Conservation (phyloP, 2,797 vertebrate genomes). For the Eidolon dupreanum region DNA sequence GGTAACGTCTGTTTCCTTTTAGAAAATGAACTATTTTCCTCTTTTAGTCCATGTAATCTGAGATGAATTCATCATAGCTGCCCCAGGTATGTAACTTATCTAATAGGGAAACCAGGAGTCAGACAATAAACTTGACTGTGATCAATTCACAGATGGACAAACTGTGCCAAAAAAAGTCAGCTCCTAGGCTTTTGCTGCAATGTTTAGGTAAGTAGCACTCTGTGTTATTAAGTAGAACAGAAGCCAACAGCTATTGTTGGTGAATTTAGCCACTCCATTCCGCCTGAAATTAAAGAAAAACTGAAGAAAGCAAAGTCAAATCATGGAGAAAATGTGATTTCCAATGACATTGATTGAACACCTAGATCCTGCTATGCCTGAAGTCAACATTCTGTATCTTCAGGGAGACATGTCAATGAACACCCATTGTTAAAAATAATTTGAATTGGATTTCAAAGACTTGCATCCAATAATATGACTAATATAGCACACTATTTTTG, state of each 20-base stretch:
- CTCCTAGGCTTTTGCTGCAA: not conserved
- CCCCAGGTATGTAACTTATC: not conserved
- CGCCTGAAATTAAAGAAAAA: not conserved
- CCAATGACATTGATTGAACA: not conserved
- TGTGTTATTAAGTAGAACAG: not conserved
- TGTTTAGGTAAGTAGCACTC: not conserved
- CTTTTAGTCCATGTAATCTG: not conserved
- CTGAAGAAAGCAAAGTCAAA: not conserved
- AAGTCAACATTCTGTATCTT: not conserved
- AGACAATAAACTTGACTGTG: not conserved
- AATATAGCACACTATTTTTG: not conserved
- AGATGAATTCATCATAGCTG: not conserved
- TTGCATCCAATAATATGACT: not conserved
- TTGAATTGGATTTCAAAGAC: not conserved
- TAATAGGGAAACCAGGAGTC: not conserved
- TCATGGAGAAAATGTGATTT: not conserved
- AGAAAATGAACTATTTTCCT: not conserved
- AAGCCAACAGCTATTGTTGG: not conserved
- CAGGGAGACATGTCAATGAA: not conserved
- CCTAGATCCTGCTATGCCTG: not conserved
- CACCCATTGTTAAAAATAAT: not conserved
- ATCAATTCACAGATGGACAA: not conserved
- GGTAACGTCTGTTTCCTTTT: not conserved
- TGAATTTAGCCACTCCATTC: not conserved
- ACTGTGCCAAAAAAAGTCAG: not conserved